phyloP scores from a whole-genome alignment of 2,797 vertebrate genomes.

The Emydoidea blandingii region DNA sequence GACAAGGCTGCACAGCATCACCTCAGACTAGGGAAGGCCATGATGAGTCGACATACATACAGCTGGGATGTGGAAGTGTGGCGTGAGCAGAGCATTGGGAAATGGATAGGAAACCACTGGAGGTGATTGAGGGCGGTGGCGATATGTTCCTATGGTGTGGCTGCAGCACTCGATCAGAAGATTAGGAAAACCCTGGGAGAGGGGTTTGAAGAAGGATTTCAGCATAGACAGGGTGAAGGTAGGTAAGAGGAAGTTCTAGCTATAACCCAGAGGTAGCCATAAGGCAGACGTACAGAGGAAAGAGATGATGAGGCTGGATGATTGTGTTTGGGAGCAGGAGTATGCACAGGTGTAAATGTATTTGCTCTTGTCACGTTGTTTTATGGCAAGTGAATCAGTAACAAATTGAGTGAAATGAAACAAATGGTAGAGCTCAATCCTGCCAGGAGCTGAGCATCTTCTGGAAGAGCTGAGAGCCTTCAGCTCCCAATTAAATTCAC shows the following conservation, averaged over 20 bases:
- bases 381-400: background rate
- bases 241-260: background rate
- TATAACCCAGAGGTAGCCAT: background rate
- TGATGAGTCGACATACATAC: background rate
- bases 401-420: too few species aligned
- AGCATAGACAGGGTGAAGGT: background rate
- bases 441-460: background rate
- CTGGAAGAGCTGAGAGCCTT: background rate
- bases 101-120: background rate
- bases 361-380: background rate
- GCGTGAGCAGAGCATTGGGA: background rate
- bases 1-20: background rate
- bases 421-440: background rate
- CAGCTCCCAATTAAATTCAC: background rate
- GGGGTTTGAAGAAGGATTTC: background rate
- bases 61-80: too few species aligned
- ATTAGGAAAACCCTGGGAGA: background rate
- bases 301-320: background rate
- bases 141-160: background rate
- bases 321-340: background rate
- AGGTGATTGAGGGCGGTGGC: background rate
- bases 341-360: background rate
- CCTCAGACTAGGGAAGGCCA: background rate
- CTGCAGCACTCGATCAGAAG: background rate
- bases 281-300: background rate